Base-by-base conservation (phyloP, 2,113 vertebrate genomes). In the Epinephelus moara region DNA sequence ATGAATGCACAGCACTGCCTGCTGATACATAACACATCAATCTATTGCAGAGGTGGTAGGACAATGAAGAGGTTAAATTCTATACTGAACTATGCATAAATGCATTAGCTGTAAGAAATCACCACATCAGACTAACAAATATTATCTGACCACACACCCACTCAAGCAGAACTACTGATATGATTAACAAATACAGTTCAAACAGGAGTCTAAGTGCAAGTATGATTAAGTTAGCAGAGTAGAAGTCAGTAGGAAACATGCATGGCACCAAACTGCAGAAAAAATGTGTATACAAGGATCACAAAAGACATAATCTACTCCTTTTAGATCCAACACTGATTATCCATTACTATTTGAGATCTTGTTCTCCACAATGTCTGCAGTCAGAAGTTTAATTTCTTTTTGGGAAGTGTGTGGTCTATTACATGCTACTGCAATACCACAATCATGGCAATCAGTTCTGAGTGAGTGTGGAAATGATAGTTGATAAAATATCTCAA, bases 101-200 rank as follows among this genome's bases (percentile, higher is more conserved):
- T 47, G 17, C 37, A 76, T 56, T 30, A 21, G 3, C 62, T 67
- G 18, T 47, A 23, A 62, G 47, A 40, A 18, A 37, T 19, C 27
- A 40, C 4, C 1, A 6, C 19, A 21, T 57, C 23, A 30, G 7
- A 61, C 40, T 14, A 45, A 57, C 10, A 45, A 10, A 47, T 57
- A 33, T 17, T 13, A 68, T 33, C 7, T 30, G 40, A 68, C 53
- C 37, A 68, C 23, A 77, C 63, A 25, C 56, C 10, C 56, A 61
- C 30, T 61, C 45, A 27, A 23, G 23, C 18, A 69, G 27, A n/a
- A 78, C 45, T 10, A 25, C 42, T 52, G 56, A 23, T 56, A 27
- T 23, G 64, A 61, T 40, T 27, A 70, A 61, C 57, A 79, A 69
- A 61, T 56, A 19, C n/a, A 76, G n/a, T 42, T 55, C 10, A 64